Base-by-base conservation (phyloP, 2,888 invertebrate genomes). In the Arenicola marina region DNA sequence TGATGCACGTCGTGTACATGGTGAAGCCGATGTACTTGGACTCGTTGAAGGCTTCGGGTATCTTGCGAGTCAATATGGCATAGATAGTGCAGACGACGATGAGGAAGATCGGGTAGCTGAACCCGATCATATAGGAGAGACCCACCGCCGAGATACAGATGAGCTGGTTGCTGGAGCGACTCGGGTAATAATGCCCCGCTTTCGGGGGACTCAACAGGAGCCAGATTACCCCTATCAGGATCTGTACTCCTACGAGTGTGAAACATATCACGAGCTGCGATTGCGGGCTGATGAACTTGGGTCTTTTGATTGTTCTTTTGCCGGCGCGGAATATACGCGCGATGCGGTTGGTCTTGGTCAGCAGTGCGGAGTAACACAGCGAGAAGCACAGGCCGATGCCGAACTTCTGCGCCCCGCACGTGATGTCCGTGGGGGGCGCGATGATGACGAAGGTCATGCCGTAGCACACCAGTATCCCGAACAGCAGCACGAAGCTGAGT, bases 101-200 rank as follows among this genome's bases (percentile, higher is more conserved):
- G 56, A 95, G 87, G 66, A 94, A 86, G 75, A 95, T 94, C 24
- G 95, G 95, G 85, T 95, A 95, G 75, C 90, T 91, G 85, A 95
- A 82, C 28, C 83, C 83, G 18, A 85, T 79, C 80, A 85, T 82
- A 70, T 84, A 84, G 44, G 75, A 75, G 2, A 73, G 73, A 0
- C 78, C 80, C 63, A 95, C 91, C 80, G 94, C 76, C 44, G 79
- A 78, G 48, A 73, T 68, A 82, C 95, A 97, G 1, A 95, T 95
- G 45, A 96, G 87, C 77, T 95, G 88, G 85, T 95, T 95, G 86
- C 93, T 93, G 69, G 94, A 93, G 33, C 94, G 87, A 1, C 92
- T 93, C 0, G 95, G 94, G 84, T 95, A 91, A 86, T 93, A 92
- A 84, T 92, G 89, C 82, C 93, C 92, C 4, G 95, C 94, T 70